Percentiles rank a stretch among this genome's conserved stretches.
Conservation (phyloP, 2,797 vertebrate genomes). For the Carapus acus region DNA sequence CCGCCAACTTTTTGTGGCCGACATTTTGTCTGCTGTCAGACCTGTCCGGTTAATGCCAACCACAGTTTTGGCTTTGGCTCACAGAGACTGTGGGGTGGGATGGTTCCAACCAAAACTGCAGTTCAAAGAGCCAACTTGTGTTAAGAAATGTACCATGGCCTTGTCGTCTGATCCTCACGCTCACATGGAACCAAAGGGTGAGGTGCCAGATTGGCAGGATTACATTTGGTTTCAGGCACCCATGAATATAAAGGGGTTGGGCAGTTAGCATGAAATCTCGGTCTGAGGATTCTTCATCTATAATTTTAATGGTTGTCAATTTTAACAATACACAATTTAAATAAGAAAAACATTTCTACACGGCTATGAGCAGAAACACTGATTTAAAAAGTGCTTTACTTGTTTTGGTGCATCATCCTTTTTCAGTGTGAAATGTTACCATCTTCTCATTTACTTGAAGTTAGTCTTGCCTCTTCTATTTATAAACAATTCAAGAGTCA, state of each 20-base stretch:
- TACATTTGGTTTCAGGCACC: slow-evolving; percentile 96
- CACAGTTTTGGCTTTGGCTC: slow-evolving; percentile 80
- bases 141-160: slow-evolving; percentile 77
- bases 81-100: slow-evolving; percentile 83
- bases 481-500: slow-evolving; percentile 17
- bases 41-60: slow-evolving; percentile 77
- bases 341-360: too few species aligned
- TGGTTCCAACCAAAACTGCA: slow-evolving; percentile 92
- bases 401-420: neutral
- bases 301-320: slow-evolving; percentile 32
- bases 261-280: slow-evolving; percentile 34
- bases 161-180: slow-evolving; percentile 72
- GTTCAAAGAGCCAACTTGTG: slow-evolving; percentile 81
- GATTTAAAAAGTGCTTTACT: neutral
- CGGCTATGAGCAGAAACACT: too few species aligned
- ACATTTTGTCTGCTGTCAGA: slow-evolving; percentile 84
- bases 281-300: neutral
- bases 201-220: slow-evolving; percentile 68
- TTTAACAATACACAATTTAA: slow-evolving; percentile 16
- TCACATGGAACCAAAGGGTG: slow-evolving; percentile 8
- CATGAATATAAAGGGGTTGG: slow-evolving; percentile 82
- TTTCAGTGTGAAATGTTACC: neutral
- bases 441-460: too few species aligned
- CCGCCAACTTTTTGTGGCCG: slow-evolving; percentile 83
- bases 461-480: slow-evolving; percentile 27